Percentiles rank a stretch among this genome's conserved stretches.
Conservation (phyloP, 2,113 vertebrate genomes). For the human region GRCh38 chr14:89477001-89477500, state of each 20-base stretch:
- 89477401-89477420: not conserved
- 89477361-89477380: constrained; percentile 43
- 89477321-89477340: not conserved
- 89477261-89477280: not conserved
- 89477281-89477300: not conserved
- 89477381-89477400: constrained; percentile 19
- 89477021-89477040: not conserved
- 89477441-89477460: not conserved
- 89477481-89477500: constrained; percentile 1
- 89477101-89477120: not conserved
- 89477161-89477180: not conserved
- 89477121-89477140: not conserved
- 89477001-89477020: constrained; percentile 22
- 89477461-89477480: not conserved
- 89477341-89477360: constrained; percentile 35
- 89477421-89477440: not conserved
- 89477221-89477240: not conserved
- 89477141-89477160: not conserved
- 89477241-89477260: not conserved
- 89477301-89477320: not conserved
- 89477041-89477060: not conserved
- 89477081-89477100: not conserved
- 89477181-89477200: too few species aligned
- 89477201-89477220: not conserved
- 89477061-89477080: not conserved